These are phyloP conservation scores for Rhamnusium bicolor DNA, from an alignment of 2,888 invertebrate species.

Conservation along the genomic window DNA sequence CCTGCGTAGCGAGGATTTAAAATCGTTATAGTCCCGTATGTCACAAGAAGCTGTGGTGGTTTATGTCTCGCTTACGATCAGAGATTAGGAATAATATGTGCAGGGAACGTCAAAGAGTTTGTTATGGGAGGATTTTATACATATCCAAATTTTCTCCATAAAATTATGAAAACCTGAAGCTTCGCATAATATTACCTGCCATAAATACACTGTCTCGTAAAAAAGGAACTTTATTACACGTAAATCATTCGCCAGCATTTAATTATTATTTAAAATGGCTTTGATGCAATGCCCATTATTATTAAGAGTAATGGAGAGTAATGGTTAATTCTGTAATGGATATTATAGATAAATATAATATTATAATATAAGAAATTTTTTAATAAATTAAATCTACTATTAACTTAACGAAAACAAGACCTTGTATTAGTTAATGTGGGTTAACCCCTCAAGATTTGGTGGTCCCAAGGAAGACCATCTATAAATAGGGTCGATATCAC, in stretches of 20 bases:
- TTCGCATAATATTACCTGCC: not conserved
- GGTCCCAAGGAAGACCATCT: too few relatives aligned
- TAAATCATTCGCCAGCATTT: conserved; percentile 7
- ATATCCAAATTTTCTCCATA: conserved; percentile 21
- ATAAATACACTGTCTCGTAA: not conserved
- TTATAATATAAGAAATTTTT: too few relatives aligned
- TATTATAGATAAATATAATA: too few relatives aligned
- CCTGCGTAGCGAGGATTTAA: conserved; percentile 62
- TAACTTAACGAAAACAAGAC: too few relatives aligned
- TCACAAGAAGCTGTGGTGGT: conserved; percentile 48
- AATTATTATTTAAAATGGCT: not conserved
- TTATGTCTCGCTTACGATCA: conserved; percentile 54
- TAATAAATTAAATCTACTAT: too few relatives aligned
- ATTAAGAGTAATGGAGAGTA: not conserved
- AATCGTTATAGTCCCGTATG: conserved; percentile 60
- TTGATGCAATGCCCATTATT: not conserved
- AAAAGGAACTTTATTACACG: not conserved
- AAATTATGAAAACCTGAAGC: conserved; percentile 6
- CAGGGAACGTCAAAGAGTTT: conserved; percentile 53
- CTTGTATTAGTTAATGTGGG: too few relatives aligned
- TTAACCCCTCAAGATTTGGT: too few relatives aligned
- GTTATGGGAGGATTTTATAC: conserved; percentile 47
- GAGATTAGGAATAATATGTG: conserved; percentile 55
- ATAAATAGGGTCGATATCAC: too few relatives aligned
- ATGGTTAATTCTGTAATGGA: not conserved